Percentiles rank a stretch among this genome's conserved stretches.
Conservation (phyloP, 2,113 vertebrate genomes). For the Callaeas wilsoni region DNA sequence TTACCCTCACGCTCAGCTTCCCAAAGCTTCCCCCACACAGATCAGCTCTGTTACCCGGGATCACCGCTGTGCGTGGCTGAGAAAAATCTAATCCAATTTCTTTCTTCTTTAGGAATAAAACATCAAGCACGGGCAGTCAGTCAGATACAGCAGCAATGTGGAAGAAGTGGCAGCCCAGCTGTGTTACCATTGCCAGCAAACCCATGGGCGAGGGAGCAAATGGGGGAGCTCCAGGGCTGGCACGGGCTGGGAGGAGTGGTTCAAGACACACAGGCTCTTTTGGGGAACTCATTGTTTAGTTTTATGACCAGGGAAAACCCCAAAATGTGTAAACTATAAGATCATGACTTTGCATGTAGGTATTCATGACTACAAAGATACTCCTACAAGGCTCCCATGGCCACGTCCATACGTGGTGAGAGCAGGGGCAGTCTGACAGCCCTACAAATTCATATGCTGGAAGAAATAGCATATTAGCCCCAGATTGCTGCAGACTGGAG, state of each 20-base stretch:
- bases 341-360: not conserved
- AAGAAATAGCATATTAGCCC: not conserved
- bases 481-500: rapidly evolving
- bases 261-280: not conserved
- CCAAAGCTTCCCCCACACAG: not conserved
- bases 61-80: not conserved
- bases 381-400: not conserved
- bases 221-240: rapidly evolving
- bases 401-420: not conserved
- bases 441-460: not conserved
- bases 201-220: not conserved
- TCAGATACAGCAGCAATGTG: not conserved
- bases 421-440: not conserved
- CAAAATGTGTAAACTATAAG: not conserved
- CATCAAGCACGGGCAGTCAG: not conserved
- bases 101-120: constrained; percentile 12
- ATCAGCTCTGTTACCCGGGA: not conserved
- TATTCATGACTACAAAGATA: not conserved
- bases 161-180: not conserved
- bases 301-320: not conserved
- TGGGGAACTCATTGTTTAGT: not conserved
- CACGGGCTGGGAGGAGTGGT: not conserved
- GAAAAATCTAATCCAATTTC: constrained; percentile 6
- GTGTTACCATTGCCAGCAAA: not conserved
- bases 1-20: not conserved